Evolutionary conservation across 2,888 invertebrate species (phyloP), one percentile per base, ranked within the genome.

Genomic region (Pharmacophagus antenor): DNA sequence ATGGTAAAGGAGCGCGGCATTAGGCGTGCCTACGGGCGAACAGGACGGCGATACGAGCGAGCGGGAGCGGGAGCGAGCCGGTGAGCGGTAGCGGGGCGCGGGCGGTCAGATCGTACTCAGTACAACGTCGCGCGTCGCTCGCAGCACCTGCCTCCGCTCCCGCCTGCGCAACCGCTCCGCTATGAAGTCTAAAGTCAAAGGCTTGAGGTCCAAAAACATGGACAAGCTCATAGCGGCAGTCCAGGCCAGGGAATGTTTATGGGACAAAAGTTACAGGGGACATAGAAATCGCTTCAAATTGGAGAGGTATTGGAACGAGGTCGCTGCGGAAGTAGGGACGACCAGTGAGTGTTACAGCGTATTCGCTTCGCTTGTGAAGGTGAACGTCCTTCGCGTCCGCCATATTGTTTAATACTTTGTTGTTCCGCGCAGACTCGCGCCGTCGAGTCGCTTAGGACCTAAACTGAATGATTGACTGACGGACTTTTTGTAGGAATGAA

Each of bases 271-370:
- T 51, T 89, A 88, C 61, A 77, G 88, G 62, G 89, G 89, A 22
- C 89, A 88, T 64, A 76, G 88, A 69, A 91, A 89, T 73, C 74
- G 88, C 58, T 89, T 87, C 67, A 89, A 88, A 64, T 70, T 88
- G 75, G 90, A 88, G 76, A 76, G 89, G 17, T 90, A 87, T 69
- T 91, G 91, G 91, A 88, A 86, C 64, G 91, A 91, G 70, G 89
- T 91, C 18, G 89, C 89, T 0, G 75, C 84, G 0, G 89, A 89
- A 67, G 85, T 90, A 61, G 90, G 90, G 51, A 85, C 85, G 54
- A 82, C 87, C 56, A 88, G 91, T 91, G 69, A 90, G 88, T 88
- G 78, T 63, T 66, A 58, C 58, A 70, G 61, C 66, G 65, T 69
- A 68, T 68, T 67, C 65, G 65, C 58, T 61, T 42, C 63, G 61